A percentile compares a stretch with the other conserved stretches of the same genome.
phyloP scores from a whole-genome alignment of 2,797 vertebrate genomes.

The Hapalemur alaotrensis region DNA sequence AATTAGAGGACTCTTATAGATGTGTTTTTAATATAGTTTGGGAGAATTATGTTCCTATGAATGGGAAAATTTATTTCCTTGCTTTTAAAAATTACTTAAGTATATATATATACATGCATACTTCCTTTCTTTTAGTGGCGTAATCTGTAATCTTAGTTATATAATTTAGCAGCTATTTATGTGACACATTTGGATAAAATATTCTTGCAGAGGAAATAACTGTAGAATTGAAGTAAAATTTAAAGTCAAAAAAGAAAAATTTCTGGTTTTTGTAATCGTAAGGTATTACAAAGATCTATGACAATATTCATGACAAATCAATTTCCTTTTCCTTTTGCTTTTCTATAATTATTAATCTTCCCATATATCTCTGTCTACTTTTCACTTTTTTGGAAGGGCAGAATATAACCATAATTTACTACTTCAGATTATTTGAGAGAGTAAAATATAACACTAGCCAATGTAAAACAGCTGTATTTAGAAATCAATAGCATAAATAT shows the following conservation, averaged over 20 bases:
- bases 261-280: not conserved
- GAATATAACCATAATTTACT: not conserved
- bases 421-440: not conserved
- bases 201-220: not conserved
- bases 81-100: not conserved
- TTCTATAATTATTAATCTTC: not conserved
- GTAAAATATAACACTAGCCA: not conserved
- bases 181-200: not conserved
- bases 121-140: not conserved
- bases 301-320: not conserved
- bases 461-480: not conserved
- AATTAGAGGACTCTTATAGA: not conserved
- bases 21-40: not conserved
- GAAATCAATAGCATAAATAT: not conserved
- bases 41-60: not conserved
- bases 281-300: not conserved
- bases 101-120: not conserved
- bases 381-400: not conserved
- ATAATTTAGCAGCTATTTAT: not conserved
- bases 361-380: not conserved
- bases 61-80: constrained; percentile 33
- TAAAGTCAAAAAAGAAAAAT: not conserved
- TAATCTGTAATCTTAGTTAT: constrained; percentile 26
- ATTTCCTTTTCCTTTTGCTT: not conserved
- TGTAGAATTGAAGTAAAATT: not conserved